phyloP scores from a whole-genome alignment of 2,888 invertebrate genomes.

The Xylota sylvarum region DNA sequence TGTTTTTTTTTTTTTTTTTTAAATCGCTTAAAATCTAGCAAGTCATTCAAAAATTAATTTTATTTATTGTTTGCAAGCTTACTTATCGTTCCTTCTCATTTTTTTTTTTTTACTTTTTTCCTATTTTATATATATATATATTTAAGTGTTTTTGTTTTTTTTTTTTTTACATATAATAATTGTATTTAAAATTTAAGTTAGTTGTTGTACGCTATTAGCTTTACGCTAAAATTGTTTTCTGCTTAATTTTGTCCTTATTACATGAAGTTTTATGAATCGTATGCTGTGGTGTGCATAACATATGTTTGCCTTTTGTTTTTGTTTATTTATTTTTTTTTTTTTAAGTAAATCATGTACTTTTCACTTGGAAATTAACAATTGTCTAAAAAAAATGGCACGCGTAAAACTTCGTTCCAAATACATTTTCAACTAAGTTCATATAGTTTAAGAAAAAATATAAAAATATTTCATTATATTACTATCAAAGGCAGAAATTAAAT shows the following conservation, averaged over 20 bases:
- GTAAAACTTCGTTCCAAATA: slow-evolving; percentile 63
- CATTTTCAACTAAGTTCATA: slow-evolving; percentile 45
- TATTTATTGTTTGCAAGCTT: slow-evolving; percentile 74
- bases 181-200: slow-evolving; percentile 70
- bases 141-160: slow-evolving; percentile 47
- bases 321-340: slow-evolving; percentile 12
- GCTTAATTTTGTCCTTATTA: slow-evolving; percentile 67
- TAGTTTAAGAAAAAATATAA: slow-evolving; percentile 55
- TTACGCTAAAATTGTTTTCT: slow-evolving; percentile 57
- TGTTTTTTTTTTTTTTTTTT: slow-evolving; percentile 28
- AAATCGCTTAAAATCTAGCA: slow-evolving; percentile 73
- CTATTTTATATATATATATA: slow-evolving; percentile 58
- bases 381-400: slow-evolving; percentile 71
- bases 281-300: slow-evolving; percentile 53
- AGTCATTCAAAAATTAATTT: slow-evolving; percentile 67
- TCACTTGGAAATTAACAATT: slow-evolving; percentile 65
- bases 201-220: slow-evolving; percentile 70
- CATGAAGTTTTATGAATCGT: slow-evolving; percentile 51
- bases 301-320: slow-evolving; percentile 29
- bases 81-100: slow-evolving; percentile 56
- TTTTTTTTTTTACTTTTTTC: slow-evolving; percentile 58
- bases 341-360: slow-evolving; percentile 61
- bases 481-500: slow-evolving; percentile 64
- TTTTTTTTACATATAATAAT: slow-evolving; percentile 69
- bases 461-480: slow-evolving; percentile 62